Evolutionary conservation across 2,113 vertebrate genomes (phyloP), one percentile per base, ranked within the genome.

Genomic region (Hippoglossus stenolepis): DNA sequence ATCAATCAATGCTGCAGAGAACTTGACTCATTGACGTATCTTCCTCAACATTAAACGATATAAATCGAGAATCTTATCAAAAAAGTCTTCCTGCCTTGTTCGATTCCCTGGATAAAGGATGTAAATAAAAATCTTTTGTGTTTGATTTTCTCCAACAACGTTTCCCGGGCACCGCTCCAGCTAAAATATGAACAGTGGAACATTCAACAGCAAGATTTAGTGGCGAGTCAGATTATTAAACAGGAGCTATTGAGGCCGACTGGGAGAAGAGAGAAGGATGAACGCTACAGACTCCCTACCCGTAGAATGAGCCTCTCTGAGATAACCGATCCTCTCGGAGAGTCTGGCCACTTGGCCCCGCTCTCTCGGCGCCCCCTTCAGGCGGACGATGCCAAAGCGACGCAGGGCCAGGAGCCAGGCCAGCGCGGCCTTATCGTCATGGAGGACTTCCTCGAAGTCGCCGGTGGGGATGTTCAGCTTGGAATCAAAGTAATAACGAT

Each of bases 221-320:
- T 11, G 49, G 15, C n/a, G 60, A 64, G 38, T 74, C 8, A 10
- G 62, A 40, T 82, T 76, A 75, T 73, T 73, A 84, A 82, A 80
- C 64, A 20, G 65, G n/a, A n/a, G n/a, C n/a, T n/a, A n/a, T n/a
- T 5, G 66, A 62, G n/a, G 66, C 26, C 57, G 65, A 67, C 67
- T 28, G 31, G n/a, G n/a, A 66, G 38, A 12, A 43, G 28, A 79
- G n/a, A n/a, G n/a, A n/a, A n/a, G n/a, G n/a, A n/a, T n/a, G n/a
- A n/a, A n/a, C n/a, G n/a, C n/a, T n/a, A n/a, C n/a, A n/a, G n/a
- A n/a, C n/a, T n/a, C n/a, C n/a, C n/a, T n/a, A 98, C 97, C 97
- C 97, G 47, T 98, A 99, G 92, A 98, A 99, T 1, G 70, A 97
- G 93, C 43, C 95, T n/a, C n/a, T n/a, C n/a, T 90, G 47, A 97